Conservation (phyloP, 2,113 vertebrate genomes). For the Epinephelus moara region DNA sequence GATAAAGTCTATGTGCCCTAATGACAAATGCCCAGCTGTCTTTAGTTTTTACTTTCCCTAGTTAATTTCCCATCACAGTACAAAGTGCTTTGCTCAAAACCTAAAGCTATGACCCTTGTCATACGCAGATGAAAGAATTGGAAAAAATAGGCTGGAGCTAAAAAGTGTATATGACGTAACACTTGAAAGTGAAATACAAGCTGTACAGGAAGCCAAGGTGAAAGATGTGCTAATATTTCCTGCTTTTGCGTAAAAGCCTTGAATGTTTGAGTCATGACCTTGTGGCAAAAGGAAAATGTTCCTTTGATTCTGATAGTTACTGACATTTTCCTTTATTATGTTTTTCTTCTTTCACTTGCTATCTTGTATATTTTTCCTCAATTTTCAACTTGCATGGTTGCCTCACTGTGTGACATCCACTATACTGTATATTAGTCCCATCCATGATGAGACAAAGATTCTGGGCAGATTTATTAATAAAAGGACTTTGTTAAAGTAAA, state of each 20-base stretch:
- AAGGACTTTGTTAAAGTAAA: background rate
- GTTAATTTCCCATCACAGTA: conserved; percentile 28
- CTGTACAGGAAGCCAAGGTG: conserved; percentile 8
- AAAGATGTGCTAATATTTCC: conserved; percentile 17
- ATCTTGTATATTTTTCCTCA: background rate
- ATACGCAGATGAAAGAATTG: conserved; percentile 22
- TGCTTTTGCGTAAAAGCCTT: background rate
- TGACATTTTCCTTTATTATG: background rate
- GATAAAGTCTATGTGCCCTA: background rate
- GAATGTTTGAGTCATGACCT: conserved; percentile 3
- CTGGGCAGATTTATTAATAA: background rate
- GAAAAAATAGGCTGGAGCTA: background rate
- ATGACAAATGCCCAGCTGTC: conserved; percentile 7
- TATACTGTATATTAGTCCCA: background rate
- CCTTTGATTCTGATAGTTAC: background rate
- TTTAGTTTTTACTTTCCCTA: conserved; percentile 19
- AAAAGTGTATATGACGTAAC: conserved; percentile 18
- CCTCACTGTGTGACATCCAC: background rate
- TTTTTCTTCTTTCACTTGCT: background rate
- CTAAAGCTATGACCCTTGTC: conserved; percentile 33
- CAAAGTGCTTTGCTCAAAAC: conserved; percentile 27
- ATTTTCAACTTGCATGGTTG: background rate
- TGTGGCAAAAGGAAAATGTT: conserved; percentile 1
- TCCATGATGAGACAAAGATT: background rate
- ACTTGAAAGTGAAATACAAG: conserved; percentile 30